Conservation (phyloP, 2,797 vertebrate genomes). For the Nothura maculosa region DNA sequence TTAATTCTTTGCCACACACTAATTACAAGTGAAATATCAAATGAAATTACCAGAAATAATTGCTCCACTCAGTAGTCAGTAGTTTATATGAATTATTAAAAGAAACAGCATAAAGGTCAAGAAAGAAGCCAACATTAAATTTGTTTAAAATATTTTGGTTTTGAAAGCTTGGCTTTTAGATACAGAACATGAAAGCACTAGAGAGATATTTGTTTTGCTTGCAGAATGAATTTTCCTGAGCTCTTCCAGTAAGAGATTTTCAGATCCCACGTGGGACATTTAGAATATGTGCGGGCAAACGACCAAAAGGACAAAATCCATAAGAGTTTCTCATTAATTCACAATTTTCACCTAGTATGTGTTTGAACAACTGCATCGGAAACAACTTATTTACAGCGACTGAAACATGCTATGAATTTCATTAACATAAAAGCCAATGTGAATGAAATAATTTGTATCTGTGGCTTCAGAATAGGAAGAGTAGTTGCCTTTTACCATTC, state of each 20-base stretch:
- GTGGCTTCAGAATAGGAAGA: background rate
- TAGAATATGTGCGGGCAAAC: background rate
- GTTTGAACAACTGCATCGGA: background rate
- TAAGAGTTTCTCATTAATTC: background rate
- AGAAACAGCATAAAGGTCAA: background rate
- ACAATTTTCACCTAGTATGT: background rate
- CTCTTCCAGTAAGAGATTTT: background rate
- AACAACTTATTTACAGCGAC: background rate
- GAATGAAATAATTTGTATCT: background rate
- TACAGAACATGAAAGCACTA: background rate
- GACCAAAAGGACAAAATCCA: background rate
- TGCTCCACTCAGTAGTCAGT: background rate
- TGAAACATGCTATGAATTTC: fast-evolving
- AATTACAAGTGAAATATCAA: background rate
- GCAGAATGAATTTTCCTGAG: background rate
- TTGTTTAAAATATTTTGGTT: background rate
- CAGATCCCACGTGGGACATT: background rate
- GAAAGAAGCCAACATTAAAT: background rate
- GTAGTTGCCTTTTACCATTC: background rate
- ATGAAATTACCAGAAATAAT: background rate
- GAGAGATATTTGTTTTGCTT: background rate
- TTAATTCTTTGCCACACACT: background rate
- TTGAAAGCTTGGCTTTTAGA: background rate
- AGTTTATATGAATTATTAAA: background rate
- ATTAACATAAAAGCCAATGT: background rate